phyloP scores from a whole-genome alignment of 2,888 invertebrate species.

The Sarcophaga rosellei region DNA sequence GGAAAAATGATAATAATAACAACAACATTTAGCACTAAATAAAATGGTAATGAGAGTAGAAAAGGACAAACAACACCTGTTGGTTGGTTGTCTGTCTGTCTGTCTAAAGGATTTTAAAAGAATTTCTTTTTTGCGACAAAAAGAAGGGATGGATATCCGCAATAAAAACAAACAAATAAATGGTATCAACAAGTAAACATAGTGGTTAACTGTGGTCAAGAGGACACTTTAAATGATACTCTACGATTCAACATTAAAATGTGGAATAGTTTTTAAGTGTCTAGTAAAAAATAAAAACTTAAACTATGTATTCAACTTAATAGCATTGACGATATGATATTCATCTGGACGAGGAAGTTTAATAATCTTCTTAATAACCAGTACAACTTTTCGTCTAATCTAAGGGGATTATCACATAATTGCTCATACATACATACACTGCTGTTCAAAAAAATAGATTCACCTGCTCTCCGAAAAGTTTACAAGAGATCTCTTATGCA shows the following conservation, averaged over 20 bases:
- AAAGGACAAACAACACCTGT: neutral
- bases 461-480: too few species aligned
- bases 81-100: neutral
- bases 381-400: too few species aligned
- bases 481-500: too few species aligned
- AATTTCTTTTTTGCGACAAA: neutral
- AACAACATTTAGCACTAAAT: neutral
- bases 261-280: neutral
- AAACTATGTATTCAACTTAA: too few species aligned
- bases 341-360: too few species aligned
- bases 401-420: too few species aligned
- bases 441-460: too few species aligned
- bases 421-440: too few species aligned
- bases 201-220: neutral
- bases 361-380: too few species aligned
- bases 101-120: conserved; percentile 4
- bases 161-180: neutral
- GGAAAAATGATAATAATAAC: neutral
- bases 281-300: too few species aligned
- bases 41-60: neutral
- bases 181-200: neutral
- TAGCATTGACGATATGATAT: too few species aligned
- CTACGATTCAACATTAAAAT: neutral
- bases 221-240: neutral
- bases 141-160: neutral